These are phyloP conservation scores for Melanotaenia nigrans DNA, from an alignment of 2,797 vertebrate genomes.

Conservation along the genomic window DNA sequence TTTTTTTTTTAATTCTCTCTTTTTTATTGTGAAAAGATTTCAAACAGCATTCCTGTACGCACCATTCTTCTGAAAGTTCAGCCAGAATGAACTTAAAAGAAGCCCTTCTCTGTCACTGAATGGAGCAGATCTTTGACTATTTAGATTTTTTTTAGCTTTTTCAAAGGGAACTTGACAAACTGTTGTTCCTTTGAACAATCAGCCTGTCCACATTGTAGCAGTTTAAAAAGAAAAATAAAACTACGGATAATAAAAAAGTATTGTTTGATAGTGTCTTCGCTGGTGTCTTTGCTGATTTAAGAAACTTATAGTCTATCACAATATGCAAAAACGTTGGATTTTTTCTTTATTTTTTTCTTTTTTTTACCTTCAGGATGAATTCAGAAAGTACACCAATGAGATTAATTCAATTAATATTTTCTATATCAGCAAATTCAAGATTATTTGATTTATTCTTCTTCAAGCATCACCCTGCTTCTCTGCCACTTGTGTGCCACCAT, in stretches of 20 bases:
- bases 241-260: neutral
- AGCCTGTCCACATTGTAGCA: neutral
- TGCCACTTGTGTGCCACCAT: neutral
- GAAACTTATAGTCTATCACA: too few relatives aligned
- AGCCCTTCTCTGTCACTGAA: constrained; percentile 1
- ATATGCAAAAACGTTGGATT: neutral
- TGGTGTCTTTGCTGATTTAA: neutral
- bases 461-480: neutral
- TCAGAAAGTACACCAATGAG: neutral
- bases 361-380: neutral
- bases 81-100: constrained; percentile 6
- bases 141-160: neutral
- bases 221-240: neutral
- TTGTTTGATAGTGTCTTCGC: neutral
- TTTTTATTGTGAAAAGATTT: constrained; percentile 10
- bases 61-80: constrained; percentile 13
- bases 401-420: neutral
- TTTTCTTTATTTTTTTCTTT: too few relatives aligned
- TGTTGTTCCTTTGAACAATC: neutral
- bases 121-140: neutral
- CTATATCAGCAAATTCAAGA: neutral
- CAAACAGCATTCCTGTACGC: constrained; percentile 6
- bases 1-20: neutral
- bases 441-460: neutral
- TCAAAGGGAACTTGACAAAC: constrained; percentile 1